Percentiles rank a stretch among this genome's conserved stretches.
These are phyloP conservation scores for Tinamus major DNA, from an alignment of 2,797 vertebrate genomes.

Conservation along the genomic window DNA sequence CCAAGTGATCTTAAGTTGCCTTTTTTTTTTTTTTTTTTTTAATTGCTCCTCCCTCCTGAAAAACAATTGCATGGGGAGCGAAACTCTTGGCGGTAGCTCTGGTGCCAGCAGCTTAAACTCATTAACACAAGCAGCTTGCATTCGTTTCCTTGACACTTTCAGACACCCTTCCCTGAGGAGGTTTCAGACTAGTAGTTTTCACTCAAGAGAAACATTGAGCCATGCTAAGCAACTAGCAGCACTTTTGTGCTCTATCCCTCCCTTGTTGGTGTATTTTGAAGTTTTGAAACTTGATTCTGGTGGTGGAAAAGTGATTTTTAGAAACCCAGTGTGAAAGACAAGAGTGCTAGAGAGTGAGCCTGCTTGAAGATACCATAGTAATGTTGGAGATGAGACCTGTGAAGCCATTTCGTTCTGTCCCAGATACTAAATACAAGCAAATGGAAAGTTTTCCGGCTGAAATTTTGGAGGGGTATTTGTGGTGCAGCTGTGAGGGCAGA, in stretches of 20 bases:
- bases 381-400: neutral
- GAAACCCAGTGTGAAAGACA: neutral
- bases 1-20: neutral
- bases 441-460: neutral
- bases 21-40: neutral
- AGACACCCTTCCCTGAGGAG: slow-evolving; percentile 76
- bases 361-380: neutral
- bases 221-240: neutral
- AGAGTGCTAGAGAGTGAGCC: neutral
- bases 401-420: neutral
- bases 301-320: slow-evolving; percentile 37
- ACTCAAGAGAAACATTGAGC: slow-evolving; percentile 44
- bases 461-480: neutral
- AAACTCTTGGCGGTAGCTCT: neutral
- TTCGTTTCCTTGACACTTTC: slow-evolving; percentile 52
- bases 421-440: neutral
- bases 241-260: neutral
- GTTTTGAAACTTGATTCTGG: slow-evolving; percentile 49
- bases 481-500: neutral
- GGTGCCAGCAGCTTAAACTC: slow-evolving; percentile 62
- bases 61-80: slow-evolving; percentile 56
- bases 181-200: slow-evolving; percentile 60
- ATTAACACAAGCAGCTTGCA: slow-evolving; percentile 55
- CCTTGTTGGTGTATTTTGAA: slow-evolving; percentile 21
- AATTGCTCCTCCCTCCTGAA: slow-evolving; percentile 20